A percentile compares a stretch with the other conserved stretches of the same genome.
These are phyloP conservation scores for Clarias laeviceps DNA, from an alignment of 2,797 vertebrate species.

Conservation along the genomic window DNA sequence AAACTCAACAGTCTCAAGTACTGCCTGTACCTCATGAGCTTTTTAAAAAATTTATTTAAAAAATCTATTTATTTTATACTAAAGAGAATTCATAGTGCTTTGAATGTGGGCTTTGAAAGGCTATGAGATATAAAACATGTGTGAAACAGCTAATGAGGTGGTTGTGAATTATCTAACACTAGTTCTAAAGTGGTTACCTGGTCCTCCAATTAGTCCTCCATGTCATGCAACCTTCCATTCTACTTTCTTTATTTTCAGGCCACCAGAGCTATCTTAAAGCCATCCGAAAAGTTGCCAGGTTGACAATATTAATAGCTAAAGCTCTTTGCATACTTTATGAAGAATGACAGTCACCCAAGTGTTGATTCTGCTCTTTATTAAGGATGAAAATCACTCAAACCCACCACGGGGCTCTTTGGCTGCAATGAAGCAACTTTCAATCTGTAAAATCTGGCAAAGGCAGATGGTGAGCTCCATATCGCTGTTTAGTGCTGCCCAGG, in stretches of 20 bases:
- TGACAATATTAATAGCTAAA: neutral
- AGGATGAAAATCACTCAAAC: neutral
- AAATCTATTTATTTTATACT: no score
- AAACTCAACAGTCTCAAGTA: no score
- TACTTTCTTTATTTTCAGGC: neutral
- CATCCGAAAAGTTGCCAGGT: neutral
- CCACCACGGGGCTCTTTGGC: neutral
- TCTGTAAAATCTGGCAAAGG: conserved; percentile 2
- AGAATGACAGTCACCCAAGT: neutral
- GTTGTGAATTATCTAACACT: neutral
- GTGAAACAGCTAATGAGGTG: neutral
- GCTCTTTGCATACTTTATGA: neutral
- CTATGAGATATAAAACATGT: neutral
- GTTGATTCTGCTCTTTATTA: neutral
- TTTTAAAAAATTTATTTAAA: no score
- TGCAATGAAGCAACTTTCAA: conserved; percentile 11
- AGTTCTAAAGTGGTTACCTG: neutral
- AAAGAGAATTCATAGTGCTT: neutral
- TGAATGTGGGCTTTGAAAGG: neutral
- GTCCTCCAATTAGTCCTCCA: neutral
- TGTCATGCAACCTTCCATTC: neutral
- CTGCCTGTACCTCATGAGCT: no score
- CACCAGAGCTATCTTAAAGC: neutral
- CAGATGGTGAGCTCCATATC: neutral
- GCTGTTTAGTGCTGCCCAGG: neutral